phyloP scores from a whole-genome alignment of 2,113 vertebrate species.

The Sciurus niger region DNA sequence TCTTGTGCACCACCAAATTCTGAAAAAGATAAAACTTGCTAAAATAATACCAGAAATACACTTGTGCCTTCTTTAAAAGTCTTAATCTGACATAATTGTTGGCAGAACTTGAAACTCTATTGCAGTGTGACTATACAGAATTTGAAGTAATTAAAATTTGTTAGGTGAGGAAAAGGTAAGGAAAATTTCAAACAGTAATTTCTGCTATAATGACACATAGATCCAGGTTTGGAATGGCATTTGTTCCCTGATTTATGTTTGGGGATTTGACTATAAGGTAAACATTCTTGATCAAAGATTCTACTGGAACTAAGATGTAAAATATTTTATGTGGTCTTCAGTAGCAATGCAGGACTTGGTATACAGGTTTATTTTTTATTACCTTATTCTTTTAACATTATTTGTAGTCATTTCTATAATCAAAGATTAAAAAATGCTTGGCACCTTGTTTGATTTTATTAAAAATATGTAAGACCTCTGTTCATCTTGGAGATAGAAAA shows the following conservation, averaged over 20 bases:
- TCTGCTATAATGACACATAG: background rate
- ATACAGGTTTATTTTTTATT: background rate
- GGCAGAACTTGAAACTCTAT: background rate
- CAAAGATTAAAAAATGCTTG: background rate
- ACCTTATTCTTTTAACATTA: background rate
- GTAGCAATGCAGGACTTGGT: background rate
- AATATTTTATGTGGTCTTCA: background rate
- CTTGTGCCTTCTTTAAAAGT: background rate
- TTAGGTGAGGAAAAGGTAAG: background rate
- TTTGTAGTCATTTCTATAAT: background rate
- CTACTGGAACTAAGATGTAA: background rate
- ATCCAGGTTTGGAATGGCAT: background rate
- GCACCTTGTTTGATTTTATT: background rate
- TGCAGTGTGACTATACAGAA: background rate
- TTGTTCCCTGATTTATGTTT: background rate
- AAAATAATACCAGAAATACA: slow-evolving; percentile 5
- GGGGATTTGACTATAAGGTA: background rate
- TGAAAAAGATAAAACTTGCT: background rate
- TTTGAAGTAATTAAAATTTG: background rate
- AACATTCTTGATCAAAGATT: background rate
- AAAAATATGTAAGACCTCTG: background rate
- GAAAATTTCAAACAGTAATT: background rate
- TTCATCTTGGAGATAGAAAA: background rate
- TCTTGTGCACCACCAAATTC: background rate
- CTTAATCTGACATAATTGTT: background rate